Evolutionary conservation across 2,113 vertebrate genomes (phyloP), one percentile per base, ranked within the genome.

Genomic region (Ceyx melanurus): DNA sequence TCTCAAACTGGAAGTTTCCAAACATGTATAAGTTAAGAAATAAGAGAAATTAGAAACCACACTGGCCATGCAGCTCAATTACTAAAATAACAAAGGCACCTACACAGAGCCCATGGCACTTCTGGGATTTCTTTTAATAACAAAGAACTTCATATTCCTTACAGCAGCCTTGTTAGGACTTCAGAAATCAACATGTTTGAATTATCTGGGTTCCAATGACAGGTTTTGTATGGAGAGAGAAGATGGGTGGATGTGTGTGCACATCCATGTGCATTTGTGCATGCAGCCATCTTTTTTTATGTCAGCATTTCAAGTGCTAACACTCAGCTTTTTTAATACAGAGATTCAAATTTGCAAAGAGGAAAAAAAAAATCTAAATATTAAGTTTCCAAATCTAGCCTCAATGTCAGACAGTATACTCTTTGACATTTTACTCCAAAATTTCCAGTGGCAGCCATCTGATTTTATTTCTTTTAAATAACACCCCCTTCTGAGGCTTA

Each of bases 391-490:
- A 86, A 82, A 86, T 66, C 50, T 35, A 91, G 65, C 54, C 37
- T 82, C 67, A 46, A 3, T 42, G 40, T 70, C 81, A 90, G 43
- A 51, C 84, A 79, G 35, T 18, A 37, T 1, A 3, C 29, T 66
- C 65, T 35, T 35, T 56, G 57, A 86, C n/a, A 68, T 80, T 86
- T 81, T 64, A 70, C 58, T 93, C 88, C 29, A 60, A 70, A 86
- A 42, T 58, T 87, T 66, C 57, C 84, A 85, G 29, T 28, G 56
- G 37, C 21, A 90, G 75, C n/a, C 68, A 83, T 56, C 26, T 89
- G 50, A 67, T 83, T 85, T 86, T 73, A 65, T 72, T 90, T 86
- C 53, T 82, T 94, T 76, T 70, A 72, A 87, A 84, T 51, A 95
- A 72, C 35, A 86, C 56, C 8, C 45, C 58, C 51, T 89, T 86